Evolutionary conservation across 2,888 invertebrate genomes (phyloP), one percentile per base, ranked within the genome.

Genomic region (Sarcophaga variegata): DNA sequence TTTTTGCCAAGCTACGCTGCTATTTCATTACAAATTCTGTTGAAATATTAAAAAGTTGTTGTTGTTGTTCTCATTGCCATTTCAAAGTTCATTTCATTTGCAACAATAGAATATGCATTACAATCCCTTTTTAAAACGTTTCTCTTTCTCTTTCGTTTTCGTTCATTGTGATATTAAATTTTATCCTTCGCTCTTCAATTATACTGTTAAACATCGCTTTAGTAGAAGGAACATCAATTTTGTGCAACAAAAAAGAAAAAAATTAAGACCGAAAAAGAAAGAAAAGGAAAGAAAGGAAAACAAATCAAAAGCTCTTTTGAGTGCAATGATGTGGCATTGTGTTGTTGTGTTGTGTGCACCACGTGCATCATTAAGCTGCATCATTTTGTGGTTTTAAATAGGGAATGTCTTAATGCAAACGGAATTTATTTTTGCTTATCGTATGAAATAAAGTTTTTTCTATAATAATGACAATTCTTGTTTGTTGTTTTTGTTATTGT

Each of bases 291-390:
- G 45, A 22, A 54, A 45, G 67, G 49, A 75, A 69, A 75, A 78
- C 62, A 83, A 83, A 79, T 79, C 79, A 79, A 83, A 83, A 83
- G 69, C 79, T 70, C 74, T 83, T 83, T 74, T 75, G 74, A 75
- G 79, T 79, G 69, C 74, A 74, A 74, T 83, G 74, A 84, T 74
- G 54, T 80, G 75, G 70, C 64, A 84, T 84, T 80, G 64, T 66
- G 47, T 70, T 70, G 64, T 59, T 72, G 62, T 70, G 59, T 54
- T 72, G 60, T 77, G 62, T 86, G 82, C 69, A 67, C 75, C 76
- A 83, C 80, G 82, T 83, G 83, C 77, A 83, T 77, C 83, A 83
- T 86, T 86, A 83, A 86, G 80, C 80, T 86, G 86, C 54, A 86
- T 76, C 83, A 83, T 76, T 86, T 86, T 83, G 86, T 83, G 86